Evolutionary conservation across 2,888 invertebrate genomes (phyloP), one percentile per base, ranked within the genome.

Genomic region (Phalera bucephala): DNA sequence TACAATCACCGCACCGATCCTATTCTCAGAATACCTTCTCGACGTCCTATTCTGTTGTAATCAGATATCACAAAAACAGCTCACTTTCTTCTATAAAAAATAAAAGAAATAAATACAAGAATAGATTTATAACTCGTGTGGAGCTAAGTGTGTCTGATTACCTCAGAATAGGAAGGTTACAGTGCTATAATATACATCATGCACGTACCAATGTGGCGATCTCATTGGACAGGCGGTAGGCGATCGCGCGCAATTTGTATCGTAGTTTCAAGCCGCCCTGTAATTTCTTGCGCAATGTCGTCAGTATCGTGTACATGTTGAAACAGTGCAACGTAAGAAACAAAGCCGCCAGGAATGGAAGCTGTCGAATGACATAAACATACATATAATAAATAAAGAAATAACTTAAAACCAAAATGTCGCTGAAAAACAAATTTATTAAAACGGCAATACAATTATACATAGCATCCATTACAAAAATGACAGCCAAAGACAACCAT

Each of bases 321-420:
- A 98, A 97, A 65, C 95, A 86, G 86, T 97, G 97, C 51, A 99
- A 91, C 58, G 95, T 79, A 54, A 97, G 92, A 83, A 98, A 99
- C 84, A 97, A 93, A 35, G 92, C 87, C 67, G 95, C 93, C 69
- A 98, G 91, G 49, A 95, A 95, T 40, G 94, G 91, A 33, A 97
- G 95, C 95, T 96, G 90, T 64, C 60, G 67, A 72, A 75, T 52
- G 55, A 59, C 52, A 66, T 68, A 76, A 78, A 78, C 58, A 63
- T n/a, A n/a, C n/a, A n/a, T n/a, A n/a, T n/a, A n/a, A n/a, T n/a
- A n/a, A n/a, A n/a, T n/a, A 63, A 66, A 65, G 64, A 50, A 62
- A 51, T 52, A 58, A 60, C 50, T 54, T 56, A 53, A 70, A 69
- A 65, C 65, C 45, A 51, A 45, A 17, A 17, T 17, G 17, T 72